Conservation (phyloP, 2,113 vertebrate genomes). For the Antigone vipio region DNA sequence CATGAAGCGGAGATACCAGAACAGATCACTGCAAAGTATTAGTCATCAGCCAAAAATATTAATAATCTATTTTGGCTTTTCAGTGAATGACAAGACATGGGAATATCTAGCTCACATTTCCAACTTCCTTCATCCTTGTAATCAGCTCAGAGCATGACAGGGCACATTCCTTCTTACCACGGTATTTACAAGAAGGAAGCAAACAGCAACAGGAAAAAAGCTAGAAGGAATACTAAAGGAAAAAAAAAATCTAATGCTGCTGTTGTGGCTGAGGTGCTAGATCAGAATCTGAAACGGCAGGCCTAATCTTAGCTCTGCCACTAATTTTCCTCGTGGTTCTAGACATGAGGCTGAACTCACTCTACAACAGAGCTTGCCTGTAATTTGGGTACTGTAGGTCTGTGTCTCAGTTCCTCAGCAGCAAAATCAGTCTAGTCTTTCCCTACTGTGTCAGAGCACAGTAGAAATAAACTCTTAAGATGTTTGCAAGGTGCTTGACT, state of each 20-base stretch:
- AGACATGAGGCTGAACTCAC: not conserved
- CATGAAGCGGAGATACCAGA: not conserved
- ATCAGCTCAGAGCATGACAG: not conserved
- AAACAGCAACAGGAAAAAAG: not conserved
- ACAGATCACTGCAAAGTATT: not conserved
- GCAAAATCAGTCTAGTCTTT: not conserved
- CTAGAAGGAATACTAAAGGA: not conserved
- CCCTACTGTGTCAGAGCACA: not conserved
- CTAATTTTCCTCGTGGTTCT: not conserved
- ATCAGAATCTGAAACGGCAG: not conserved
- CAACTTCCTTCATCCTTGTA: not conserved
- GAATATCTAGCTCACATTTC: not conserved
- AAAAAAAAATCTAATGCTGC: not conserved
- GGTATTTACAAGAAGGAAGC: not conserved
- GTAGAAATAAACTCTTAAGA: not conserved
- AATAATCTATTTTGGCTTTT: not conserved
- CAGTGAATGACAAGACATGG: not conserved
- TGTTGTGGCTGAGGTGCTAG: not conserved
- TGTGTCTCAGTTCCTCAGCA: not conserved
- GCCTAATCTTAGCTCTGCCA: not conserved
- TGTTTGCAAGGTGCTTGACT: not conserved
- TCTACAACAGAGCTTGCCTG: not conserved
- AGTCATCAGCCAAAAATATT: not conserved
- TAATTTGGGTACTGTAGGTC: not conserved
- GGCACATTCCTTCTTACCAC: not conserved